Percentiles rank a stretch among this genome's conserved stretches.
These are phyloP conservation scores for Drosophila testacea DNA, from an alignment of 2,888 invertebrate species.

Conservation along the genomic window DNA sequence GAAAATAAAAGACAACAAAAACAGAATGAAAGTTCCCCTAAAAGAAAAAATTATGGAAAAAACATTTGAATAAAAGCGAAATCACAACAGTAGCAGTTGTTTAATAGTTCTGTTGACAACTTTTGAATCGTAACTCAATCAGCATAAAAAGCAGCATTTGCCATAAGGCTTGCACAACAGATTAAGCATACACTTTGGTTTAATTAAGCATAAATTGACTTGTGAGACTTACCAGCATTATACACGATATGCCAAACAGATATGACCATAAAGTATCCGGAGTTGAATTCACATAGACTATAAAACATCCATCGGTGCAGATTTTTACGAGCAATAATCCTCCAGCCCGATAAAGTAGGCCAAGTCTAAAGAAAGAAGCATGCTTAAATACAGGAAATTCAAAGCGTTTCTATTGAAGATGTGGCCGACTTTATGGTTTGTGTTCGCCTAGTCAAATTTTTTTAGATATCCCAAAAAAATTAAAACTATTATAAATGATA, in stretches of 20 bases:
- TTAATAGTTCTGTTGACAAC: conserved; percentile 63
- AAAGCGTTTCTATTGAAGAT: conserved; percentile 30
- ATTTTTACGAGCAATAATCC: conserved; percentile 87
- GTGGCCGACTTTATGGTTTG: conserved; percentile 38
- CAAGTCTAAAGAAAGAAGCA: conserved; percentile 85
- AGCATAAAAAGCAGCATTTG: conserved; percentile 34
- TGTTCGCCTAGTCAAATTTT: conserved; percentile 22
- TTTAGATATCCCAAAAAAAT: too few species aligned
- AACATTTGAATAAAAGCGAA: conserved; percentile 57
- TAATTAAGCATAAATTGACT: conserved; percentile 42
- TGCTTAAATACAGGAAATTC: conserved; percentile 43
- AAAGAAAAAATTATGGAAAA: conserved; percentile 2
- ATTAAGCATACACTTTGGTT: conserved; percentile 39
- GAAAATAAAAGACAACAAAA: conserved; percentile 16
- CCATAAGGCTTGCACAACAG: conserved; percentile 33
- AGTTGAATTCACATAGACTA: conserved; percentile 88
- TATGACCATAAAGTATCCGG: conserved; percentile 87
- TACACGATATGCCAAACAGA: conserved; percentile 87
- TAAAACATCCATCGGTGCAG: conserved; percentile 87
- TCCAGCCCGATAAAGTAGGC: conserved; percentile 88
- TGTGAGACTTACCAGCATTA: conserved; percentile 87
- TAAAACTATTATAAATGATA: too few species aligned
- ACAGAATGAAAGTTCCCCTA: conserved; percentile 1
- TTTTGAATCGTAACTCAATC: conserved; percentile 38
- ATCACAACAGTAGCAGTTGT: conserved; percentile 21